A percentile compares a stretch with the other conserved stretches of the same genome.
Evolutionary conservation across 2,888 invertebrate species (phyloP).

Genomic region (Atrina japonica): DNA sequence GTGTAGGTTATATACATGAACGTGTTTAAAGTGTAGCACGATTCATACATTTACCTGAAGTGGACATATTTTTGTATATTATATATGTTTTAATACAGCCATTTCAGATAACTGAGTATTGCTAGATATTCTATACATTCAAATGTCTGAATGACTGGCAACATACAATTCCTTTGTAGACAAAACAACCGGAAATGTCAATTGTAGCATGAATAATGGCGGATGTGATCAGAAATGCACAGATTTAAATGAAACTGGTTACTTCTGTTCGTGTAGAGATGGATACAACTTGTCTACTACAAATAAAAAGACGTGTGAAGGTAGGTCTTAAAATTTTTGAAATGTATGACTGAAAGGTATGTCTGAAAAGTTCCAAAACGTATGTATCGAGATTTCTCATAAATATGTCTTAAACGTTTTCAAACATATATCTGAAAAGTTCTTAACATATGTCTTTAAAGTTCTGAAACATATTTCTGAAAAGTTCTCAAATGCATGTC

Average conservation of each 20-base stretch:
- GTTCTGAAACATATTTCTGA: no score
- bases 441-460: no score
- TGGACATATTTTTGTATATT: no score
- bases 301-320: slow-evolving; percentile 73
- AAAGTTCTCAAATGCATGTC: no score
- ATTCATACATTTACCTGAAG: no score
- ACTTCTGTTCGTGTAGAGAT: slow-evolving; percentile 90
- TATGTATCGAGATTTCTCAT: background rate
- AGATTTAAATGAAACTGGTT: slow-evolving; percentile 88
- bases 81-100: no score
- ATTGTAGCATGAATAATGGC: slow-evolving; percentile 82
- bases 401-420: background rate
- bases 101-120: no score
- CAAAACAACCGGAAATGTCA: slow-evolving; percentile 44
- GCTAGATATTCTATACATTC: no score
- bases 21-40: no score
- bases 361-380: background rate
- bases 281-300: slow-evolving; percentile 62
- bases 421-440: no score
- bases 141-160: no score
- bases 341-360: background rate
- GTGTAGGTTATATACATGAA: no score
- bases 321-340: slow-evolving; percentile 54
- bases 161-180: slow-evolving; percentile 39
- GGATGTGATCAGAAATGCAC: slow-evolving; percentile 96